Evolutionary conservation across 2,113 vertebrate species (phyloP).

Genomic region (Tyto alba): DNA sequence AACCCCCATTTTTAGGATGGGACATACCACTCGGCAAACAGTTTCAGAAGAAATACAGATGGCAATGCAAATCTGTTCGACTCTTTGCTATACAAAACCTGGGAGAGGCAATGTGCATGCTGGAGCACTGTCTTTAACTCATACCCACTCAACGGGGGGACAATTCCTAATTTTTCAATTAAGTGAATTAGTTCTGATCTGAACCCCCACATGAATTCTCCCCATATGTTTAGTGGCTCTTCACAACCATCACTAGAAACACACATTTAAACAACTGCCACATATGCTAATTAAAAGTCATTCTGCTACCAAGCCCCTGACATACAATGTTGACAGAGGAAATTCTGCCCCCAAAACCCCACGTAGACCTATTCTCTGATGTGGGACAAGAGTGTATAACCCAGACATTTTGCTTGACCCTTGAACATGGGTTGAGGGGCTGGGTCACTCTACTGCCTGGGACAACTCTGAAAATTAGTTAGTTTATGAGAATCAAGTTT

Average conservation of each 20-base stretch:
- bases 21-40: background rate
- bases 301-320: background rate
- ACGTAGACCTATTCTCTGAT: background rate
- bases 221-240: background rate
- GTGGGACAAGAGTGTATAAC: background rate
- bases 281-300: background rate
- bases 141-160: background rate
- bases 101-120: background rate
- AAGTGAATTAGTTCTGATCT: background rate
- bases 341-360: background rate
- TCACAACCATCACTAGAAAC: background rate
- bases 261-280: background rate
- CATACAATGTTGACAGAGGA: background rate
- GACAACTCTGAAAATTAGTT: background rate
- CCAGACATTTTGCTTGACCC: background rate
- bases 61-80: background rate
- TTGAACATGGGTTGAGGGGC: background rate
- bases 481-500: background rate
- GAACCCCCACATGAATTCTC: background rate
- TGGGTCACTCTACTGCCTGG: background rate
- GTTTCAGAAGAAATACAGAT: background rate
- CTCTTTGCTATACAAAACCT: background rate
- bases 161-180: background rate
- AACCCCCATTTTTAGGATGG: background rate
- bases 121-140: background rate